Evolutionary conservation across 37 sponge, comb jelly and placozoan genomes (phyloP).

Genomic region (Diacarnus erythraeanus): DNA sequence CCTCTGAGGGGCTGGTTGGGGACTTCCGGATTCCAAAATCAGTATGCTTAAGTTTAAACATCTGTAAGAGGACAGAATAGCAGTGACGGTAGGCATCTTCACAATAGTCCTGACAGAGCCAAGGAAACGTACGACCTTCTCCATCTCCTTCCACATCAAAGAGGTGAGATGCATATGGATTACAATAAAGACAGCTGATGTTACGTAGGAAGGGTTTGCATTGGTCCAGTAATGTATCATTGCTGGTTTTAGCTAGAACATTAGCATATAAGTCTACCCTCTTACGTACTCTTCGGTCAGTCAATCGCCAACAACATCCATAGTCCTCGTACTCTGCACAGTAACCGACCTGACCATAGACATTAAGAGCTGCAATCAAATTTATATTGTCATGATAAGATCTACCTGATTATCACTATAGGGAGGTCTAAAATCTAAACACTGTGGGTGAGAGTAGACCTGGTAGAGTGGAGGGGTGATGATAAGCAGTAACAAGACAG

Average conservation of each 20-base stretch:
- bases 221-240: not conserved
- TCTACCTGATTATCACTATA: slow-evolving; percentile 22
- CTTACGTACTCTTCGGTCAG: slow-evolving; percentile 19
- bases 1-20: not conserved
- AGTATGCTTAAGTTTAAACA: slow-evolving; percentile 15
- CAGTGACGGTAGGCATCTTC: slow-evolving; percentile 46
- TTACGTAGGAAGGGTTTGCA: slow-evolving; percentile 47
- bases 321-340: slow-evolving; percentile 57
- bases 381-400: not conserved
- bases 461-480: not conserved
- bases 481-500: not conserved
- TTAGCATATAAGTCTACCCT: not conserved
- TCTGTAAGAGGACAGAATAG: slow-evolving; percentile 18
- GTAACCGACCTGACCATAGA: not conserved
- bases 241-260: not conserved
- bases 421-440: slow-evolving; percentile 72
- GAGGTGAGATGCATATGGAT: slow-evolving; percentile 76
- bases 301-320: slow-evolving; percentile 43
- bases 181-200: slow-evolving; percentile 60
- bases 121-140: slow-evolving; percentile 25
- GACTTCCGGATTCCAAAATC: not conserved
- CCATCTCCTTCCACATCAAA: slow-evolving; percentile 46
- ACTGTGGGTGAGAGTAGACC: slow-evolving; percentile 67
- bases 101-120: slow-evolving; percentile 64
- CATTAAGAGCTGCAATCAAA: not conserved